phyloP scores from a whole-genome alignment of 2,113 vertebrate genomes.

The Pleuronectes platessa region DNA sequence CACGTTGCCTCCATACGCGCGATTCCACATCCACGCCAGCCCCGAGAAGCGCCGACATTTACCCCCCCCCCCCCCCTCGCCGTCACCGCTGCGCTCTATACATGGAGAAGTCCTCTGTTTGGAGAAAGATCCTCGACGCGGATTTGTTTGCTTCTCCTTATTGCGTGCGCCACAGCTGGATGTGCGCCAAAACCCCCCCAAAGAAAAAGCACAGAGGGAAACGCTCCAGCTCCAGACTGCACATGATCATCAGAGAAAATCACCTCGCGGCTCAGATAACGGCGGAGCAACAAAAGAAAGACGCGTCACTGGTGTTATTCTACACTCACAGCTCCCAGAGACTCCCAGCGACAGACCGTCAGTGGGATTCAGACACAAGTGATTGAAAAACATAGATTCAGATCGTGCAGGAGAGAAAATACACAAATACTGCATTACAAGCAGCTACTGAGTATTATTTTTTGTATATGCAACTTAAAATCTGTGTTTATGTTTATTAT shows the following conservation, averaged over 20 bases:
- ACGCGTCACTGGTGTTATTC: neutral
- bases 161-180: slow-evolving; percentile 56
- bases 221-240: neutral
- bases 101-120: slow-evolving; percentile 58
- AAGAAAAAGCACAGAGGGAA: neutral
- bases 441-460: no score
- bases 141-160: neutral
- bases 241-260: neutral
- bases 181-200: slow-evolving; percentile 38
- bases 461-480: no score
- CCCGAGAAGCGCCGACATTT: slow-evolving; percentile 35
- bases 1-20: slow-evolving; percentile 44
- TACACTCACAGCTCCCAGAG: neutral
- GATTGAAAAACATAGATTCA: no score
- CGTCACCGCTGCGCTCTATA: slow-evolving; percentile 49
- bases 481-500: no score
- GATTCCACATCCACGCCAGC: slow-evolving; percentile 53
- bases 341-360: no score
- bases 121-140: slow-evolving; percentile 32
- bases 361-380: no score
- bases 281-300: slow-evolving; percentile 11
- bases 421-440: no score
- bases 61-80: neutral
- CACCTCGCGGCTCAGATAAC: neutral
- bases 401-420: no score